A percentile compares a stretch with the other conserved stretches of the same genome.
Conservation (phyloP, 2,888 invertebrate genomes). For the Troilus luridus region DNA sequence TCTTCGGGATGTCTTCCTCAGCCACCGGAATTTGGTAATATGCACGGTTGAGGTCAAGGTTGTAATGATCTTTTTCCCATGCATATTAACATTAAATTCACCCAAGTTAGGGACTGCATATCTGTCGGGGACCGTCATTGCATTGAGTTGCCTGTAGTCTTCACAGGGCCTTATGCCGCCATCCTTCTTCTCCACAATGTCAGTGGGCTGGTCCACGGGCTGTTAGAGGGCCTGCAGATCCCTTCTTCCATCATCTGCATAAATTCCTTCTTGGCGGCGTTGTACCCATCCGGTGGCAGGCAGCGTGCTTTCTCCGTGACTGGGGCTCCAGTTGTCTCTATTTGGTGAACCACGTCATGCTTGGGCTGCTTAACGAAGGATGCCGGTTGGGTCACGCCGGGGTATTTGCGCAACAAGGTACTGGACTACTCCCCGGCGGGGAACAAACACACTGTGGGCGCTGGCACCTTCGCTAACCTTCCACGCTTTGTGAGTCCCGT, state of each 20-base stretch:
- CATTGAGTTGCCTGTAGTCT: constrained; percentile 66
- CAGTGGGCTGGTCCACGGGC: constrained; percentile 66
- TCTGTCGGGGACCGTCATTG: constrained; percentile 64
- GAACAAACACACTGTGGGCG: too few species aligned
- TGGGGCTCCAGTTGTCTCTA: constrained; percentile 63
- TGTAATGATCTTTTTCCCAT: not conserved
- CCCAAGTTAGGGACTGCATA: constrained; percentile 65
- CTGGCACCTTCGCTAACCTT: too few species aligned
- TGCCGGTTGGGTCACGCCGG: too few species aligned
- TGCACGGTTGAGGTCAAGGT: constrained; percentile 5
- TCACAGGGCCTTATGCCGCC: constrained; percentile 65
- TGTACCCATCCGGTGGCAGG: constrained; percentile 66
- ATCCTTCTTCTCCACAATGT: constrained; percentile 66
- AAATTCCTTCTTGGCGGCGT: too few species aligned
- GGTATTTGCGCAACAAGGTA: too few species aligned
- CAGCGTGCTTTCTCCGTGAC: constrained; percentile 64
- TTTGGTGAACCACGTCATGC: constrained; percentile 41
- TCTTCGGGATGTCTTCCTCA: too few species aligned
- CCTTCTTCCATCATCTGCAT: constrained; percentile 66
- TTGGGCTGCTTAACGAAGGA: too few species aligned
- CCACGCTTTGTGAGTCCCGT: too few species aligned
- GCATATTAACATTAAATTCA: too few species aligned
- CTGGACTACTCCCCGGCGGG: too few species aligned
- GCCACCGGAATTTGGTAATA: too few species aligned
- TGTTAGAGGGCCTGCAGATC: constrained; percentile 66